These are phyloP conservation scores for Meliscaeva auricollis DNA, from an alignment of 2,888 invertebrate genomes.

Conservation along the genomic window DNA sequence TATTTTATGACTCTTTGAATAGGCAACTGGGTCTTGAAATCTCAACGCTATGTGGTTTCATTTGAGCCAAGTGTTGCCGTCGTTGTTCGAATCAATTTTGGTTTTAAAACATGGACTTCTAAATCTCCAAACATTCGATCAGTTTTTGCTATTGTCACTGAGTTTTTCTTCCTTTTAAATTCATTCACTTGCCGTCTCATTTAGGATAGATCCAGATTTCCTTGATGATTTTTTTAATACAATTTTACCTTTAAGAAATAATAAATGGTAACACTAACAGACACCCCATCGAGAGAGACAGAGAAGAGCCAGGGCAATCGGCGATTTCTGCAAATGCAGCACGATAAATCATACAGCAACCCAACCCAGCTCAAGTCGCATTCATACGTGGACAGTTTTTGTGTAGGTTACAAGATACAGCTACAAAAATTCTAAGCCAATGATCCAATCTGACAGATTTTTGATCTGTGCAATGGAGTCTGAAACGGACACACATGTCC, in stretches of 20 bases:
- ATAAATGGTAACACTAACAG: background rate
- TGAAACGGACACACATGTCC: slow-evolving; percentile 67
- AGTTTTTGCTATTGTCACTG: no score
- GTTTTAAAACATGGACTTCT: background rate
- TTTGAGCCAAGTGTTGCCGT: slow-evolving; percentile 36
- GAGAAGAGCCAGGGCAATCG: slow-evolving; percentile 23
- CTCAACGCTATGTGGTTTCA: slow-evolving; percentile 22
- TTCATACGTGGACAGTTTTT: slow-evolving; percentile 74
- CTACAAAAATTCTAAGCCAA: slow-evolving; percentile 72
- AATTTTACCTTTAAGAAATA: background rate
- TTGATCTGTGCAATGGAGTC: slow-evolving; percentile 72
- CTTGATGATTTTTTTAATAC: background rate
- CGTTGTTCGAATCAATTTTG: background rate
- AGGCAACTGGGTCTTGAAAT: slow-evolving; percentile 40
- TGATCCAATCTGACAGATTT: slow-evolving; percentile 75
- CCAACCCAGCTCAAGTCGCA: slow-evolving; percentile 65
- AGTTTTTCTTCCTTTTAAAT: no score
- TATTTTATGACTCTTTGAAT: slow-evolving; percentile 59
- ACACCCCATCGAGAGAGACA: background rate
- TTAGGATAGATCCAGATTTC: no score
- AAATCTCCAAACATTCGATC: no score
- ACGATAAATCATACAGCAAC: slow-evolving; percentile 72
- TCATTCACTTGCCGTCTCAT: no score
- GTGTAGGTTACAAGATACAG: slow-evolving; percentile 71
- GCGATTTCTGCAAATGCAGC: slow-evolving; percentile 66